phyloP scores from a whole-genome alignment of 2,113 vertebrate species.

The Phylloscopus trochilus region DNA sequence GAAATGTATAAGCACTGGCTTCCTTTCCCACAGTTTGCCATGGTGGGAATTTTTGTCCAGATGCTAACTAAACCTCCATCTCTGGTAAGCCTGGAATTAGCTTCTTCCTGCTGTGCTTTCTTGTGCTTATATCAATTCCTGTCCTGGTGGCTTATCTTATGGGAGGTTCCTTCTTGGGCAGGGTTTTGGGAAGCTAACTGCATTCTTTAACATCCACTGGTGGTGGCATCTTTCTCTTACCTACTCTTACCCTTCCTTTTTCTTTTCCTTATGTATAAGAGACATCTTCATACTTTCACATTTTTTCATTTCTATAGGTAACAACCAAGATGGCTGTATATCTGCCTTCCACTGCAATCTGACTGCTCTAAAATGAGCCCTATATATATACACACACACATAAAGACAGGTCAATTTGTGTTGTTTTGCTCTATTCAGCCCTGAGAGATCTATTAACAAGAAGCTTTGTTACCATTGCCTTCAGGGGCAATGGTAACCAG shows the following conservation, averaged over 20 bases:
- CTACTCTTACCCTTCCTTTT: background rate
- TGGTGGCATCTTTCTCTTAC: background rate
- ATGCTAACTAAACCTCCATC: background rate
- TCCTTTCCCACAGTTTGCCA: background rate
- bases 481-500: background rate
- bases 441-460: background rate
- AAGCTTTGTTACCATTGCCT: fast-evolving
- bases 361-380: background rate
- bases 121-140: background rate
- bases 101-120: background rate
- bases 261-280: background rate
- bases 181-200: background rate
- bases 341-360: background rate
- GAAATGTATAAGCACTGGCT: background rate
- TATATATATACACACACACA: background rate
- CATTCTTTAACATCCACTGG: background rate
- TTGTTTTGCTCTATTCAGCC: background rate
- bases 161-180: background rate
- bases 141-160: background rate
- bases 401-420: background rate
- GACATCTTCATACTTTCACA: background rate
- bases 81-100: background rate
- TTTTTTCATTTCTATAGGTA: background rate
- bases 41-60: background rate
- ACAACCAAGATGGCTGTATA: background rate